Percentiles rank a stretch among this genome's conserved stretches.
These are phyloP conservation scores for Sceloporus tristichus DNA, from an alignment of 2,113 vertebrate genomes.

Conservation along the genomic window DNA sequence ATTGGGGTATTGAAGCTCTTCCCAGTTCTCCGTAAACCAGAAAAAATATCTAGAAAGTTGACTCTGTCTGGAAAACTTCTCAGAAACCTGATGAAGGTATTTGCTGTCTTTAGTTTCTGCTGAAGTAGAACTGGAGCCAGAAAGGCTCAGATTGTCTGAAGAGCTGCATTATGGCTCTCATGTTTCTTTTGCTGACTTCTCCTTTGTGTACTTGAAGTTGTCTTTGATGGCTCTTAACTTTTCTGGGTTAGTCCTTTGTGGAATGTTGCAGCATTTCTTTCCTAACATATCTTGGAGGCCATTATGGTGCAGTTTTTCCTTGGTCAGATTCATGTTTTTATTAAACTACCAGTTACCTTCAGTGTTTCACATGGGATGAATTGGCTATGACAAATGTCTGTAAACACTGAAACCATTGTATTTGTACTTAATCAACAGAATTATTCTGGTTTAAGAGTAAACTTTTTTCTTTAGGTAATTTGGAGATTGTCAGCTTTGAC, in stretches of 20 bases:
- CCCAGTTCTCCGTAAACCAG: background rate
- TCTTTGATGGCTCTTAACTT: background rate
- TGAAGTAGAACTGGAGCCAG: constrained; percentile 37
- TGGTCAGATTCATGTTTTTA: background rate
- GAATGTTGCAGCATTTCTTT: constrained; percentile 1
- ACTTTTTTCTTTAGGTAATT: background rate
- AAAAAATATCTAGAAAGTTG: constrained; percentile 4
- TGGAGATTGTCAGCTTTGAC: background rate
- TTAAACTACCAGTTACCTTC: background rate
- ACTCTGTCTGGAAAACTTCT: rapidly evolving
- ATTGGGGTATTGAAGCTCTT: background rate
- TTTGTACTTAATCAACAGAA: background rate
- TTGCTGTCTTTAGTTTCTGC: constrained; percentile 21
- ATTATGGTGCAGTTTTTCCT: background rate
- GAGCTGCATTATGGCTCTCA: background rate
- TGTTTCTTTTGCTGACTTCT: rapidly evolving
- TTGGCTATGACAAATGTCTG: background rate
- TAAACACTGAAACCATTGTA: background rate
- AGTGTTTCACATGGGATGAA: background rate
- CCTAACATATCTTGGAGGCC: background rate
- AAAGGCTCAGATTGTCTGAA: constrained; percentile 8
- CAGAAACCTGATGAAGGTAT: constrained; percentile 27
- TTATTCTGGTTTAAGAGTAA: background rate
- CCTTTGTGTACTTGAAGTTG: background rate
- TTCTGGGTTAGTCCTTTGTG: background rate